These are phyloP conservation scores for Phalacrocorax brasilianus DNA, from an alignment of 2,113 vertebrate genomes.

Conservation along the genomic window DNA sequence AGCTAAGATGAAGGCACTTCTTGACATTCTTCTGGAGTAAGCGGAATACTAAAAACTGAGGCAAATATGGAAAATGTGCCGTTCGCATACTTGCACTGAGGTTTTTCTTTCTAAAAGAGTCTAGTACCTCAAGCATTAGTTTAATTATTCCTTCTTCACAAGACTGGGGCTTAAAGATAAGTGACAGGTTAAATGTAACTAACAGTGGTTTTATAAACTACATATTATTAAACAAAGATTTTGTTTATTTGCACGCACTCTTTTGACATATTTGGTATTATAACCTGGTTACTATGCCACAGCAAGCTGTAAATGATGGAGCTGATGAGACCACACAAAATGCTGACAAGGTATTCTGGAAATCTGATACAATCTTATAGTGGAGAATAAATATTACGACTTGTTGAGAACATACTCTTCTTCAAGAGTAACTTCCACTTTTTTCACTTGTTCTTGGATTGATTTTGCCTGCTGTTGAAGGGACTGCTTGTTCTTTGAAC, in stretches of 20 bases:
- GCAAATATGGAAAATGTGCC: neutral
- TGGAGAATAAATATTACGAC: constrained; percentile 68
- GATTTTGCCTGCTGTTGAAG: constrained; percentile 85
- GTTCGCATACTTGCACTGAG: neutral
- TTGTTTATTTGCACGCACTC: constrained; percentile 11
- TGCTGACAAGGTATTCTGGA: constrained; percentile 36
- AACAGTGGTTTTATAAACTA: neutral
- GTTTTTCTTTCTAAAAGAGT: neutral
- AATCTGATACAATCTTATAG: constrained; percentile 50
- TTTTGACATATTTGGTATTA: constrained; percentile 17
- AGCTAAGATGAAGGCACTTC: constrained; percentile 53
- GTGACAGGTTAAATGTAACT: neutral
- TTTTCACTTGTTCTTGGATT: constrained; percentile 81
- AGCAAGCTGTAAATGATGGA: constrained; percentile 58
- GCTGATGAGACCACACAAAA: constrained; percentile 31
- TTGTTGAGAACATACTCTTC: constrained; percentile 86
- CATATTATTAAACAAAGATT: neutral
- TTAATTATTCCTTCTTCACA: neutral
- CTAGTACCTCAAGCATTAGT: neutral
- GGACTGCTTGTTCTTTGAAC: constrained; percentile 79
- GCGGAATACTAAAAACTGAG: neutral
- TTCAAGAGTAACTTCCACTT: constrained; percentile 82
- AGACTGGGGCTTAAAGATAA: neutral
- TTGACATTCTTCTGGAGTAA: constrained; percentile 1
- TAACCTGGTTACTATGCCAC: neutral